Base-by-base conservation (phyloP, 2,797 vertebrate species). In the Simalia tracyae region DNA sequence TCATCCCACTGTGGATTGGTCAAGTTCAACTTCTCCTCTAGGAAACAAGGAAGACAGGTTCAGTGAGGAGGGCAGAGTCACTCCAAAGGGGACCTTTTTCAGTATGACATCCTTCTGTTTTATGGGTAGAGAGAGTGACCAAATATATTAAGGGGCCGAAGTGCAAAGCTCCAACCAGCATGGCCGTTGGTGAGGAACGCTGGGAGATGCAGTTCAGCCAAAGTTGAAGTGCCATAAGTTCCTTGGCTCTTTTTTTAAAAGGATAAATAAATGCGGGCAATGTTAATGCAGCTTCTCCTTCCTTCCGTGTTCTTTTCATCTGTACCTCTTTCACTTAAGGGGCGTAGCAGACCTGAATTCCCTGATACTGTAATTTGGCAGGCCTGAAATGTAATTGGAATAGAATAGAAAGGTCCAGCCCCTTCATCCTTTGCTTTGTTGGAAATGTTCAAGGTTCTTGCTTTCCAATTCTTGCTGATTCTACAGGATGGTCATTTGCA, bases 1-100 rank as follows among this genome's bases (percentile, higher is more conserved):
- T 99, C 98, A 85, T 99, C 98, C 99, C 99, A 99, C 92, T 98
- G 98, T 0, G 98, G 97, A 92, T 97, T 97, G 86, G 98, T 98
- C 97, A 99, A 97, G 96, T 98, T 98, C 96, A 99, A 95, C 96
- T 97, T 97, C 96, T 98, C 98, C 97, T 98, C 98, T 98, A 97
- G 95, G 95, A 92, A 81, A 46, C 17, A 0, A 31, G 5, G 56
- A 76, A 10, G 61, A 88, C 19, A 15, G 54, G 0, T 0, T 57
- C 9, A 76, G 2, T 9, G 9, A 9, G 24, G 9, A 2, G 42
- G 8, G 0, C 24, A 50, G 12, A 76, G 61, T 59, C n/a, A 36
- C 36, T 19, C 9, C 31, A 76, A 76, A 59, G 1, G 15, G 68
- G 31, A 76, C 1, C 36, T 42, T 76, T 76, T 76, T 42, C 72